Base-by-base conservation (phyloP, 2,888 invertebrate genomes). In the Iselma pallidipennis region DNA sequence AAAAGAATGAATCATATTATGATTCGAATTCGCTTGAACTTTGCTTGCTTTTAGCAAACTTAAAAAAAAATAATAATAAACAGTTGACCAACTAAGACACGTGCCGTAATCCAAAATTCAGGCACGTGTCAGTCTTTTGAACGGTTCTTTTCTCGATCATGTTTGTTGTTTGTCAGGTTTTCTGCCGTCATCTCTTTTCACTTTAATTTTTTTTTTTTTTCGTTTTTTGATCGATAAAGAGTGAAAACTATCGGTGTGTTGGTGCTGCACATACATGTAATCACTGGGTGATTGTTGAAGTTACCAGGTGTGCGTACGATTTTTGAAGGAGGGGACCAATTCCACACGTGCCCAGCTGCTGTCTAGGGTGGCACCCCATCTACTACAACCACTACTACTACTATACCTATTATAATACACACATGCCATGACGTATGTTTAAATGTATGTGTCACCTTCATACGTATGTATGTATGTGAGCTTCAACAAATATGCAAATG, bases 321-420 rank as follows among this genome's bases (percentile, higher is more conserved):
- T 42, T 42, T 42, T 19, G 42, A 62, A 63, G 62, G 63, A 64
- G 65, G 69, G 72, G 73, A 19, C 42, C 69, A 65, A 66, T 69
- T 71, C 73, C 74, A 74, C 74, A 74, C 74, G 74, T 74, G 74
- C 73, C 74, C 68, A 68, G 73, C 78, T 78, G 78, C 78, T 78
- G 78, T 68, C 71, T 71, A 29, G 77, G 78, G 76, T 74, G 68
- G 70, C 71, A 75, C 78, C 79, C 79, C 74, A 73, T 71, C 62
- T 64, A 69, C 71, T 56, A 61, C 62, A n/a, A n/a, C n/a, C n/a
- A n/a, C n/a, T n/a, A n/a, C n/a, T n/a, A n/a, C n/a, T n/a, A n/a
- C n/a, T n/a, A 33, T 3, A 33, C 16, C 42, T 42, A 42, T 42
- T 42, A 42, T 42, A 42, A 42, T 42, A 29, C 29, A 29, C 29